phyloP scores from a whole-genome alignment of 2,113 vertebrate genomes.

The Micronycteris hirsuta region DNA sequence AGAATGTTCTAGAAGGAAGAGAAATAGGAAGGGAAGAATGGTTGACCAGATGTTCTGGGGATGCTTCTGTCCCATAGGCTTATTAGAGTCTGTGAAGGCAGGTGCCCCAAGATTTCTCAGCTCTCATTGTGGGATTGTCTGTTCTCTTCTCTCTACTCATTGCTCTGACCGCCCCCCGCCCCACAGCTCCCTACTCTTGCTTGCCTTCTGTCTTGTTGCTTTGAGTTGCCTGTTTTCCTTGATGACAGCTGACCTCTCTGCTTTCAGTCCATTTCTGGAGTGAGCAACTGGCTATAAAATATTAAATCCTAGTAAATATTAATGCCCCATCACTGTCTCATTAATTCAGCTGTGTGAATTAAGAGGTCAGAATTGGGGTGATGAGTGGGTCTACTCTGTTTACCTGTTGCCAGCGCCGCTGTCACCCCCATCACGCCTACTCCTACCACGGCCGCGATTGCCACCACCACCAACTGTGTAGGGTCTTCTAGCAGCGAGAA shows the following conservation, averaged over 20 bases:
- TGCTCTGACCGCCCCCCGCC: accelerated
- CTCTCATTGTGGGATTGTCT: background rate
- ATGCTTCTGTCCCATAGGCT: background rate
- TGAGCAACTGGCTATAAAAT: conserved; percentile 45
- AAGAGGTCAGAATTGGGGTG: conserved; percentile 28
- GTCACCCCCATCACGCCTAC: background rate
- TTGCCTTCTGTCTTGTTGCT: background rate
- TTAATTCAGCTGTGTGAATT: conserved; percentile 55
- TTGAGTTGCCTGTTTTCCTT: conserved; percentile 15
- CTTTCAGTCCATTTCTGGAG: conserved; percentile 4
- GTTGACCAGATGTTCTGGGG: background rate
- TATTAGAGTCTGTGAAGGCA: background rate
- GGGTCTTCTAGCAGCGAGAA: background rate
- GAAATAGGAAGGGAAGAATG: background rate
- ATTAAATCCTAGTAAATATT: conserved; percentile 63
- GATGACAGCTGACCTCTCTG: background rate
- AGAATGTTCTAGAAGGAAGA: background rate
- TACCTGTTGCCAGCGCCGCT: background rate
- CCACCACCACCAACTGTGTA: background rate
- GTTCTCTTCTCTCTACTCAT: background rate
- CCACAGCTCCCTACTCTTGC: too few species aligned
- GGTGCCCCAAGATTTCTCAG: background rate
- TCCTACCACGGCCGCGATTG: background rate
- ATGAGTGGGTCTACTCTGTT: background rate
- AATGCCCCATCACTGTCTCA: conserved; percentile 28